Base-by-base conservation (phyloP, 2,797 vertebrate species). In the Acrocephalus scirpaceus region DNA sequence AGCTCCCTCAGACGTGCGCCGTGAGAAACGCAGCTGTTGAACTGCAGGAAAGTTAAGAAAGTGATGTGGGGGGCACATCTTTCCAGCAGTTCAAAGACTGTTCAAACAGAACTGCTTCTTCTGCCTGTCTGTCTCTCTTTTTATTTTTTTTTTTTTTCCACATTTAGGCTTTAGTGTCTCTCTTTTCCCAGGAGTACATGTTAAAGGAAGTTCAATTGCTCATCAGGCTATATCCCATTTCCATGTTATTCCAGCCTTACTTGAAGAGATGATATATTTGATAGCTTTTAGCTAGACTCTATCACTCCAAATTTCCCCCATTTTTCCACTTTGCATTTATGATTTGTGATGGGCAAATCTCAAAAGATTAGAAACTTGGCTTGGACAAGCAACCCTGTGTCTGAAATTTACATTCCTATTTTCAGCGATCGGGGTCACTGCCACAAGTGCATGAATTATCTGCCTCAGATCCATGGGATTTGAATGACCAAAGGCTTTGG, bases 51-150 rank as follows among this genome's bases (percentile, higher is more conserved):
- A 82, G 60, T 53, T 67, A 42, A 67, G 48, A 47, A 53, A 80
- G 62, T 47, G n/a, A 62, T 65, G 69, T 57, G 40, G 26, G 91
- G 51, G 60, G 8, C 66, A 90, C 34, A 61, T 64, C 70, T 56
- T 83, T 40, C 64, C 56, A 84, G 60, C 32, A 91, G 70, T 78
- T 96, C 79, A 91, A 93, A 95, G 75, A 8, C 19, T 76, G 21
- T 69, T 83, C 61, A 70, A 69, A 78, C 27, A 80, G 47, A 38
- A 80, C 30, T 44, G 85, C 78, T 65, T 48, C 32, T 83, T 66
- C 30, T 58, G 22, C 21, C 19, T n/a, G 1, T 14, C 3, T 7
- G 4, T 15, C 3, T 7, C n/a, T n/a, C n/a, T n/a, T n/a, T n/a
- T n/a, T n/a, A n/a, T n/a, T n/a, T 6, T 7, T 32, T 16, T 12